Evolutionary conservation across 2,888 invertebrate species (phyloP).

Genomic region (Aphrophora alni): DNA sequence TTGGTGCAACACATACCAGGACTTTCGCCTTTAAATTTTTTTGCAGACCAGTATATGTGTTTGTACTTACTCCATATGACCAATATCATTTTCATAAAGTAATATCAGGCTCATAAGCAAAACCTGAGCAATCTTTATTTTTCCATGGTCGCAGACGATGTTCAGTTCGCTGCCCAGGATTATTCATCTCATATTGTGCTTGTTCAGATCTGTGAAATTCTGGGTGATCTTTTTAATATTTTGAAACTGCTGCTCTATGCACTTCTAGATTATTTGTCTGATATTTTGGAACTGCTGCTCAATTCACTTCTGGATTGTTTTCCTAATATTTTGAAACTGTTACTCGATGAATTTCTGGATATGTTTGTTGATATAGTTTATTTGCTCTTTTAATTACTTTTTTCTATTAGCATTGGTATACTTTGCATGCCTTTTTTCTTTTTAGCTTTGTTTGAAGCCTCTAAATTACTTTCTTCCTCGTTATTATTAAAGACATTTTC

Average conservation of each 20-base stretch:
- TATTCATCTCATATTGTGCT: neutral
- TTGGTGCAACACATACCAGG: no score
- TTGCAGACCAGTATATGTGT: neutral
- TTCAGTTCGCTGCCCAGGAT: neutral
- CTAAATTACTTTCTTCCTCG: no score
- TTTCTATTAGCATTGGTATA: no score
- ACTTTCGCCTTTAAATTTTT: neutral
- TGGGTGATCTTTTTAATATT: neutral
- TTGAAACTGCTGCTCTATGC: neutral
- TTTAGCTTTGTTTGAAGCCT: no score
- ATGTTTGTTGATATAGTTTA: neutral
- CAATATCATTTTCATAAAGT: slow-evolving; percentile 3
- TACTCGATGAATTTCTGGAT: no score
- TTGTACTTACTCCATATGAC: neutral
- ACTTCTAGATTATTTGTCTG: neutral
- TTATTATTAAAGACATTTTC: neutral
- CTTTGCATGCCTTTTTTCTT: no score
- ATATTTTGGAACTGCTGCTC: neutral
- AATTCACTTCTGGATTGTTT: neutral
- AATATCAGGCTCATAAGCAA: neutral
- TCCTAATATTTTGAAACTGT: no score
- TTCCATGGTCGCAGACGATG: neutral
- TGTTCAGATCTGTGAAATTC: neutral
- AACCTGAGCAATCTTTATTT: neutral
- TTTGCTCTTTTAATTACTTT: neutral